Evolutionary conservation across 2,113 vertebrate genomes (phyloP), one percentile per base, ranked within the genome.

Genomic region (Pavo muticus): DNA sequence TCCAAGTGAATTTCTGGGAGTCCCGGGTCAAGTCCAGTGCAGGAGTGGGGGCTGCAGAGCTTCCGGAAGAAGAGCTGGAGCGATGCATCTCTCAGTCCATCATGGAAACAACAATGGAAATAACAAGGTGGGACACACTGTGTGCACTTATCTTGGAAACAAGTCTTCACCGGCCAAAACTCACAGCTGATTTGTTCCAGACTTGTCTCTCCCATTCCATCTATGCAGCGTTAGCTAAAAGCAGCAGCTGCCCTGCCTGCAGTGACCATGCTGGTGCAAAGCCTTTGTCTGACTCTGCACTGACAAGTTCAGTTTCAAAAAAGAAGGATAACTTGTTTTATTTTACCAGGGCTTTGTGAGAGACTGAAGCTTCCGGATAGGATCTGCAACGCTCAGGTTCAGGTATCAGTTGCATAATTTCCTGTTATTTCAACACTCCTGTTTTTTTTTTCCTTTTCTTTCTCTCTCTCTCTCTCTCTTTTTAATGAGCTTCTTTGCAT

Each of bases 331-430:
- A 42, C 44, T 87, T 87, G 65, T 72, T 94, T 88, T 59, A 74
- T 84, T 94, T 90, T 40, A 84, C 35, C 69, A 40, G 60, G 67
- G 69, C 90, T 84, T 25, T 65, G 88, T 76, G 52, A 90, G 83
- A 81, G 56, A 90, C 73, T 37, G 90, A 91, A 45, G 69, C 83
- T 95, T 94, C 90, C 4, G 48, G 91, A 48, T 84, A 40, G 91
- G 86, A 87, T 87, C 93, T 94, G 88, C 76, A 72, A 4, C 37
- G 80, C 73, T 94, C 70, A 90, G 79, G 32, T 79, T 95, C 91
- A 96, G 93, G 95, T 97, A 97, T 95, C 88, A 64, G 83, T 95
- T 97, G 91, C 96, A 91, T 95, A 93, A 96, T 95, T 94, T 95
- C 91, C 94, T 95, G 91, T 84, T 93, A 93, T 95, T 97, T 96